A percentile compares a stretch with the other conserved stretches of the same genome.
Conservation (phyloP, 1,140 invertebrate species). For the Periplaneta americana region DNA sequence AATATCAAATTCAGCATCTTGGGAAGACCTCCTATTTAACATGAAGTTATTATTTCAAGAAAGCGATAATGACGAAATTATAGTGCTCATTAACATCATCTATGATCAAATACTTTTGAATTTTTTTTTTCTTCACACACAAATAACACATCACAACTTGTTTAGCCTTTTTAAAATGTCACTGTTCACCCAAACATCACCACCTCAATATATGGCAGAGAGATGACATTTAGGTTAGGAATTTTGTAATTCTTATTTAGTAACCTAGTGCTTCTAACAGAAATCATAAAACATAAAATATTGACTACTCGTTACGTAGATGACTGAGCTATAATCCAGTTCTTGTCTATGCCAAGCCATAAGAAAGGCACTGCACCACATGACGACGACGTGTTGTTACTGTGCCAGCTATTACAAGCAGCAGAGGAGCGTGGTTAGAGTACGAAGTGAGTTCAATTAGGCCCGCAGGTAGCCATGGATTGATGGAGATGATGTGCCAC, state of each 20-base stretch:
- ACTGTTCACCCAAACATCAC: no score
- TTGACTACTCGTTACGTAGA: background rate
- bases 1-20: no score
- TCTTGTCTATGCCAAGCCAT: background rate
- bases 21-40: no score
- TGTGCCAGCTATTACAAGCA: background rate
- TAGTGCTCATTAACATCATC: no score
- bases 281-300: background rate
- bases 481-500: background rate
- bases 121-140: no score
- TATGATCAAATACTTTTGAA: no score
- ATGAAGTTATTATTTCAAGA: no score
- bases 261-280: background rate
- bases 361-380: background rate
- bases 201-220: no score
- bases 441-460: background rate
- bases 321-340: background rate
- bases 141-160: no score
- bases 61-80: no score
- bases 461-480: background rate
- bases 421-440: background rate
- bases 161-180: no score
- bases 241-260: background rate
- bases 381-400: background rate
- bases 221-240: no score